Percentiles rank a stretch among this genome's conserved stretches.
These are phyloP conservation scores for Jordanella pulchra DNA, from an alignment of 2,797 vertebrate genomes.

Conservation along the genomic window DNA sequence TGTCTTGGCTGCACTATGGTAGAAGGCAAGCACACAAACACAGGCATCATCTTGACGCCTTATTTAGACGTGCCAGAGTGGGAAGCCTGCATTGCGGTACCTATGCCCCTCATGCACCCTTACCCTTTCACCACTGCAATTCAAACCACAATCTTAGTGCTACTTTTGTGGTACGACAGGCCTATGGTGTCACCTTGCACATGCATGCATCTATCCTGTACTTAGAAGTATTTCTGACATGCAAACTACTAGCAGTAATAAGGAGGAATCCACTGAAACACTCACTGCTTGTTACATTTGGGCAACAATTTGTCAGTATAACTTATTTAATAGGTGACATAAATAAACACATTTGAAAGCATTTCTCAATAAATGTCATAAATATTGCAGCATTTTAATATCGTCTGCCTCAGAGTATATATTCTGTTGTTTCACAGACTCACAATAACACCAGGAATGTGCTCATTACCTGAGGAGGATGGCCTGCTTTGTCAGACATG, in stretches of 20 bases:
- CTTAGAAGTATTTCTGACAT: background rate
- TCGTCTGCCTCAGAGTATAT: background rate
- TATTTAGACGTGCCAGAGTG: slow-evolving; percentile 72
- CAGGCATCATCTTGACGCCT: slow-evolving; percentile 54
- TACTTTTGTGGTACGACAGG: slow-evolving; percentile 9
- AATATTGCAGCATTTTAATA: background rate
- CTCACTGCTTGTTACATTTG: background rate
- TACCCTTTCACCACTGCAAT: slow-evolving; percentile 59
- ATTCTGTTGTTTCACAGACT: background rate
- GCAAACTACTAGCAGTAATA: background rate
- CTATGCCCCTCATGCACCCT: slow-evolving; percentile 52
- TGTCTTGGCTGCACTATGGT: slow-evolving; percentile 57
- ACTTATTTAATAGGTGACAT: background rate
- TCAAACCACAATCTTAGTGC: slow-evolving; percentile 35
- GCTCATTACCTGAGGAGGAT: slow-evolving; percentile 16
- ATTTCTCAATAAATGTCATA: slow-evolving; percentile 1
- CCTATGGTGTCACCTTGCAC: background rate
- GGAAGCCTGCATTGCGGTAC: slow-evolving; percentile 70
- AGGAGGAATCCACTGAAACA: background rate
- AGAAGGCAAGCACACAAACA: slow-evolving; percentile 46
- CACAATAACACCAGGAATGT: background rate
- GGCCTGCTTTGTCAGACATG: background rate
- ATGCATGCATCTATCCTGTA: background rate
- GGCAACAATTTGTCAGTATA: background rate
- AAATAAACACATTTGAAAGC: background rate